Conservation (phyloP, 2,888 invertebrate genomes). For the Syrphus vitripennis region DNA sequence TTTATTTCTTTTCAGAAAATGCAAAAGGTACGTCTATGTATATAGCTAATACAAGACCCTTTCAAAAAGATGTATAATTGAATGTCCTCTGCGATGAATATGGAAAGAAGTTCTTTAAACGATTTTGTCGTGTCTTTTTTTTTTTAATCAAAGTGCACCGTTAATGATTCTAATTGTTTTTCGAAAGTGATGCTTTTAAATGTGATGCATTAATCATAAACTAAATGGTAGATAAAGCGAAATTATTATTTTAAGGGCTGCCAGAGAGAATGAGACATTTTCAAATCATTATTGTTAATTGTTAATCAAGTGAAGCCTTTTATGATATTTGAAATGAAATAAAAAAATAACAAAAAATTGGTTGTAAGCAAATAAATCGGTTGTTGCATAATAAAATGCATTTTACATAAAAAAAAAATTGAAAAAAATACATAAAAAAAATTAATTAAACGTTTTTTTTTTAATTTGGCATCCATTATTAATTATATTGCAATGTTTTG, state of each 20-base stretch:
- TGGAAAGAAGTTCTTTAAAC: neutral
- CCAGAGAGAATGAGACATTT: neutral
- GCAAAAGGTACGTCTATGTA: conserved; percentile 13
- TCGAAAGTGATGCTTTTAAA: conserved; percentile 54
- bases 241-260: neutral
- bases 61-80: conserved; percentile 46
- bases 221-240: neutral
- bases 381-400: too few relatives aligned
- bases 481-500: too few relatives aligned
- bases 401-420: too few relatives aligned
- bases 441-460: too few relatives aligned
- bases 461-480: too few relatives aligned
- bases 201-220: conserved; percentile 52
- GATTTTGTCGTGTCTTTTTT: neutral
- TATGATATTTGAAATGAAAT: too few relatives aligned
- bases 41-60: conserved; percentile 18
- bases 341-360: too few relatives aligned
- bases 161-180: conserved; percentile 61
- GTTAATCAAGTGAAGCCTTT: too few relatives aligned
- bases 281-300: neutral
- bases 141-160: conserved; percentile 34
- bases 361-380: too few relatives aligned
- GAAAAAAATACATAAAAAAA: too few relatives aligned
- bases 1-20: neutral
- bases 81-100: neutral